These are phyloP conservation scores for Sprattus sprattus DNA, from an alignment of 2,113 vertebrate species.

Conservation along the genomic window DNA sequence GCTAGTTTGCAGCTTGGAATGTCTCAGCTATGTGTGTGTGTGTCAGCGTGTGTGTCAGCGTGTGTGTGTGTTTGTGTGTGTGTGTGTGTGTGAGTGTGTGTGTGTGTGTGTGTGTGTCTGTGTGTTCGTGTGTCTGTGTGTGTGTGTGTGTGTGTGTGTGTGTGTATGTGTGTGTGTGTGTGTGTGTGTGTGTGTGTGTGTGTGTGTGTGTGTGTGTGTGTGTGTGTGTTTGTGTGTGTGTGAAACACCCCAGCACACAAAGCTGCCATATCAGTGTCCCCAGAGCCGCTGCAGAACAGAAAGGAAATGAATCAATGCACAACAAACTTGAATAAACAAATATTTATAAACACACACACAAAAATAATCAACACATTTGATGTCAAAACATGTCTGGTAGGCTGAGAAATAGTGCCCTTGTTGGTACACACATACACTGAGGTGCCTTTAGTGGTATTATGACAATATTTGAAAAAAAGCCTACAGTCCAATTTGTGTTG, in stretches of 20 bases:
- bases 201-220: constrained; percentile 13
- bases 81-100: neutral
- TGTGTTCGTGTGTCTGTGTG: neutral
- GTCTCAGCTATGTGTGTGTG: neutral
- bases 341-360: no score
- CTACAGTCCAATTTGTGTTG: no score
- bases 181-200: neutral
- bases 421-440: neutral
- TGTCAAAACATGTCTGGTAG: no score
- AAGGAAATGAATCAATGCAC: no score
- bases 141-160: neutral
- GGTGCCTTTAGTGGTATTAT: no score
- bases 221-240: constrained; percentile 7
- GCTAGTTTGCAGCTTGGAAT: neutral
- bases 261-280: no score
- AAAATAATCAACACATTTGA: no score
- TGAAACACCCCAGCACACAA: neutral
- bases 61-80: neutral
- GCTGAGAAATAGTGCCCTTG: no score
- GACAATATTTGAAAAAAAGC: no score
- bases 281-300: no score
- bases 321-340: no score
- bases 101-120: neutral
- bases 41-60: neutral
- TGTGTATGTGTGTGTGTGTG: neutral